Base-by-base conservation (phyloP, 1,140 invertebrate genomes). In the Drosophila azteca region DNA sequence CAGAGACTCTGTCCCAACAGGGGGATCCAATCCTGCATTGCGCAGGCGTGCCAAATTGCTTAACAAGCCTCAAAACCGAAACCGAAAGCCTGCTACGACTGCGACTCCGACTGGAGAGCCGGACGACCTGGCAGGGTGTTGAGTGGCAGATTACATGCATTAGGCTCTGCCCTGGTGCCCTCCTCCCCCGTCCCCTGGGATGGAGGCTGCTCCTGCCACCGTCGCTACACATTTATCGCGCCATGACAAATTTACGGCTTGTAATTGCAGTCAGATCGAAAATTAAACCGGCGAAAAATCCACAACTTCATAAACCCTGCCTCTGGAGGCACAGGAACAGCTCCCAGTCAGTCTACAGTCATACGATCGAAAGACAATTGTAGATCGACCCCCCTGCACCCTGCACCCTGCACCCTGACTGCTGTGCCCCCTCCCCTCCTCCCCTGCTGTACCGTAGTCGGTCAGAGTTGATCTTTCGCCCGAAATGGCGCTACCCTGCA, bases 201-300 rank as follows among this genome's bases (percentile, higher is more conserved):
- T 26, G 6, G 41, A 35, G 22, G 11, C 45, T 52, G n/a, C 5
- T 5, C 17, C 59, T 11, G 8, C 55, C n/a, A 20, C 45, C 26
- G 11, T 54, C 54, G 35, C 35, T 13, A 13, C 82, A 85, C 79
- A 87, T 88, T 88, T 88, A 88, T 88, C 79, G 83, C 79, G 76
- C 83, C 83, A 88, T 88, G 83, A 88, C 83, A 88, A 88, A 88
- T 88, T 88, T 88, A 88, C 83, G 83, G 83, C 83, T 83, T 88
- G 83, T 88, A 88, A 88, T 88, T 88, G 83, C 84, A 88, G 83
- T 77, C 83, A 77, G 79, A 57, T 60, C 67, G 79, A 77, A 50
- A 88, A 82, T 87, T 74, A 87, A 79, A 83, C 54, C 64, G 50
- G 52, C 75, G 70, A 71, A 87, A 88, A 83, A 77, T 88, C 70